Conservation (phyloP, 2,797 vertebrate genomes). For the Anableps anableps region DNA sequence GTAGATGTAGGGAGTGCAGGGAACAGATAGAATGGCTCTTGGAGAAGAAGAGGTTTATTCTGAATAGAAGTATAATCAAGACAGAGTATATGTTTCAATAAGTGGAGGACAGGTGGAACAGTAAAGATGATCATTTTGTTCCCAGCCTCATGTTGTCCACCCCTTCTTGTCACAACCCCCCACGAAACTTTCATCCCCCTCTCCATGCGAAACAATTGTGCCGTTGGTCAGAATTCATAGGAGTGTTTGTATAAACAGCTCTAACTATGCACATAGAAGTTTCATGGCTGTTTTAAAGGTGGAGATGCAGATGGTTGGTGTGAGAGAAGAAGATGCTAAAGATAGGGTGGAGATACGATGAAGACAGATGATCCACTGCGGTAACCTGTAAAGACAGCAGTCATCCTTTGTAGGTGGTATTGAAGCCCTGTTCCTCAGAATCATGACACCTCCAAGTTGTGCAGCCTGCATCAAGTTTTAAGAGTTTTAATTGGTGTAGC, state of each 20-base stretch:
- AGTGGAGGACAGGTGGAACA: no score
- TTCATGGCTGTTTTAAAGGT: background rate
- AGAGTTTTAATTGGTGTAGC: background rate
- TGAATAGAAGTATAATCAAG: no score
- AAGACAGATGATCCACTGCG: background rate
- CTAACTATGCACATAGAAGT: background rate
- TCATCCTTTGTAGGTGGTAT: background rate
- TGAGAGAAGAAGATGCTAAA: background rate
- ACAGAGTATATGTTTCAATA: no score
- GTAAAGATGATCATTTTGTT: no score
- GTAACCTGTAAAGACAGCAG: background rate
- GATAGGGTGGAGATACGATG: background rate
- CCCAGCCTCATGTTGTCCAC: no score
- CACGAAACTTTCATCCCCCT: no score
- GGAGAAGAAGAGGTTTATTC: background rate
- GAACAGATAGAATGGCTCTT: background rate
- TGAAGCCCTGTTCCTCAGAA: background rate
- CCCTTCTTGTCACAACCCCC: no score
- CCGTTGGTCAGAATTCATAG: no score
- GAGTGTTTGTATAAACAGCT: no score
- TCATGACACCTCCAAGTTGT: constrained; percentile 9
- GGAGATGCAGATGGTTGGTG: background rate
- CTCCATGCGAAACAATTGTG: no score
- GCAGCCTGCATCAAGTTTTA: background rate
- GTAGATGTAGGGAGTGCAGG: background rate